Evolutionary conservation across 35 echinoderm and acorn worm genomes (phyloP), one percentile per base, ranked within the genome.

Genomic region (Patiria miniata): DNA sequence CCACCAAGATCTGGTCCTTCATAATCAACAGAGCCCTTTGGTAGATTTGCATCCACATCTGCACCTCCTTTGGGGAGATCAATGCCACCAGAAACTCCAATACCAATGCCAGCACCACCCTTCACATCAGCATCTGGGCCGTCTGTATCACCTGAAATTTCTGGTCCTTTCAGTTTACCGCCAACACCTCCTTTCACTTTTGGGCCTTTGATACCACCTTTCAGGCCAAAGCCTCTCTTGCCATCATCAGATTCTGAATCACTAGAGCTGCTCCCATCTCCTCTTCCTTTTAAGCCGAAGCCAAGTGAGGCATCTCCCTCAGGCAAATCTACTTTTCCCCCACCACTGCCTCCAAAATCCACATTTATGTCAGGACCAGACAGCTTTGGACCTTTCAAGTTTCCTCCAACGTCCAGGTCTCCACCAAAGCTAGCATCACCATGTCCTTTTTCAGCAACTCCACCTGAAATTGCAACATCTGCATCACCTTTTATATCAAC

Each of bases 101-200:
- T 37, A 65, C 84, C 82, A 33, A 84, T 56, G 36, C 39, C 91
- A 69, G 37, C 58, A 26, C 79, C 87, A 76, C 80, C 80, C 34
- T 37, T 39, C 40, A 90, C 38, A 83, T 90, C 87, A 76, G 73
- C 51, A 0, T 39, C 54, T 33, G 82, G 82, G 18, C 52, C 82
- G 8, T 84, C 57, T 37, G 59, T 54, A 30, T 81, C 86, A 50
- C 77, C 77, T 55, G 88, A 81, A 51, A 57, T 39, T 52, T 89
- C 52, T 3, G 86, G 86, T 37, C 39, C 80, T 39, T 79, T 69
- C 5, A 88, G 37, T 57, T 93, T 85, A 14, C 81, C 77, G 81
- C 86, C 88, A 79, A 83, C 77, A 55, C 83, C 95, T 7, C 82
- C 86, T 83, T 93, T 91, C 22, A 42, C 61, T 58, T 84, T 84